Evolutionary conservation across 2,888 invertebrate genomes (phyloP).

Genomic region (Hyles lineata): DNA sequence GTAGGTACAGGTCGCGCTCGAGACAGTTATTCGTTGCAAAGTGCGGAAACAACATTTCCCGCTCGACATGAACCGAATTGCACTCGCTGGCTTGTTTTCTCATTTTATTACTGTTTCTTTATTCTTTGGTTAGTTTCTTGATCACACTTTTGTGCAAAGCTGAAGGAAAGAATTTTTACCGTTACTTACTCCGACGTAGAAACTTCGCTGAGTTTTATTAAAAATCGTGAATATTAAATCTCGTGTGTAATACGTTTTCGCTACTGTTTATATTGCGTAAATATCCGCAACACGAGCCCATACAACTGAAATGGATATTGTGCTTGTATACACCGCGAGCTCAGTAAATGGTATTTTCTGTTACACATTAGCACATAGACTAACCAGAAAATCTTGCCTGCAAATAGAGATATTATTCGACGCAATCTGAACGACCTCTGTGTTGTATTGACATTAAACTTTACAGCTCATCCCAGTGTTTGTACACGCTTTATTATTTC

Average conservation of each 20-base stretch:
- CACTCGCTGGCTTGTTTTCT: conserved; percentile 52
- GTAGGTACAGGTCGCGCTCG: conserved; percentile 46
- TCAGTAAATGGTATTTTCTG: not conserved
- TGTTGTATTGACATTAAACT: conserved; percentile 51
- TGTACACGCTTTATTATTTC: conserved; percentile 58
- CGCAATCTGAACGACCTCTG: conserved; percentile 15
- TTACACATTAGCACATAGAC: not conserved
- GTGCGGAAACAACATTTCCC: conserved; percentile 58
- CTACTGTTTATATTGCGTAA: conserved; percentile 7
- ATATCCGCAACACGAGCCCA: not conserved
- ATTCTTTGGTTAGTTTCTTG: conserved; percentile 37
- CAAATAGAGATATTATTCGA: conserved; percentile 25
- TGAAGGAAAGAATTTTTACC: conserved; percentile 20
- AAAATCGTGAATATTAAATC: conserved; percentile 20
- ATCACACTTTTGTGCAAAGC: conserved; percentile 31
- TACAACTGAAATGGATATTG: conserved; percentile 13
- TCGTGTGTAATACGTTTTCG: conserved; percentile 3
- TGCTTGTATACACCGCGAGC: not conserved
- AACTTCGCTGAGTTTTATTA: conserved; percentile 12
- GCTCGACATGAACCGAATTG: conserved; percentile 57
- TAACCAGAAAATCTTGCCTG: conserved; percentile 14
- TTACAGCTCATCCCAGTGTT: conserved; percentile 52
- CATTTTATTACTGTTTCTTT: conserved; percentile 55
- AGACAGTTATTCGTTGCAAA: conserved; percentile 59
- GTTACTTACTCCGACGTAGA: conserved; percentile 5